These are phyloP conservation scores for Trichogramma dendrolimi DNA, from an alignment of 2,888 invertebrate genomes.

Conservation along the genomic window DNA sequence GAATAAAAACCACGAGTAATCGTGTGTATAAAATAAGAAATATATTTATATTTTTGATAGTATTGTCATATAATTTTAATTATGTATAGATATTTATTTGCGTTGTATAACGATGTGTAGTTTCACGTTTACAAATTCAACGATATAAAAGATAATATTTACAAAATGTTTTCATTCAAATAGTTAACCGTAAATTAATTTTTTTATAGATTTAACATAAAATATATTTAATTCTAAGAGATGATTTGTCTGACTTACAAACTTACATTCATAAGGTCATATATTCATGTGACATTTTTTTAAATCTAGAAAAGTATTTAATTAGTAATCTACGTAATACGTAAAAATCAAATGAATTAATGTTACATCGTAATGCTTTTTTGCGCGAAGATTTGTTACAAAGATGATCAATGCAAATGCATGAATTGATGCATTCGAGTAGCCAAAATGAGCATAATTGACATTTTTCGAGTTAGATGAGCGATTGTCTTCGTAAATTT, in stretches of 20 bases:
- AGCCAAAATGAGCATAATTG: not conserved
- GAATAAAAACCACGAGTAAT: not conserved
- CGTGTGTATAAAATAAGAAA: conserved; percentile 48
- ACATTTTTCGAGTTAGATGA: not conserved
- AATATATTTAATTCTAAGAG: conserved; percentile 27
- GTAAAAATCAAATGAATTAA: conserved; percentile 18
- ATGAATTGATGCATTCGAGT: conserved; percentile 19
- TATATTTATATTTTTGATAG: conserved; percentile 46
- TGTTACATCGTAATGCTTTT: conserved; percentile 2
- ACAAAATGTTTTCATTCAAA: conserved; percentile 22
- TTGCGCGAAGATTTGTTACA: conserved; percentile 4
- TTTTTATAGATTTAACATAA: conserved; percentile 30
- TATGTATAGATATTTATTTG: conserved; percentile 44
- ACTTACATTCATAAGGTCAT: conserved; percentile 31
- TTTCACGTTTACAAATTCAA: conserved; percentile 35
- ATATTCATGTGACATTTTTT: conserved; percentile 24
- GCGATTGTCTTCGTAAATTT: too few species aligned
- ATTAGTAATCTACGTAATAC: conserved; percentile 21
- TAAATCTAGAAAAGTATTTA: conserved; percentile 23
- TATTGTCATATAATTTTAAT: conserved; percentile 47
- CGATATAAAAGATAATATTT: conserved; percentile 45
- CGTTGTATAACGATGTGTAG: conserved; percentile 33
- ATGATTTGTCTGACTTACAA: conserved; percentile 32
- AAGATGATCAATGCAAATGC: conserved; percentile 22
- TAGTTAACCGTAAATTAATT: too few species aligned